Percentiles rank a stretch among this genome's conserved stretches.
Conservation (phyloP, 2,888 invertebrate species). For the Brenthis hecate region DNA sequence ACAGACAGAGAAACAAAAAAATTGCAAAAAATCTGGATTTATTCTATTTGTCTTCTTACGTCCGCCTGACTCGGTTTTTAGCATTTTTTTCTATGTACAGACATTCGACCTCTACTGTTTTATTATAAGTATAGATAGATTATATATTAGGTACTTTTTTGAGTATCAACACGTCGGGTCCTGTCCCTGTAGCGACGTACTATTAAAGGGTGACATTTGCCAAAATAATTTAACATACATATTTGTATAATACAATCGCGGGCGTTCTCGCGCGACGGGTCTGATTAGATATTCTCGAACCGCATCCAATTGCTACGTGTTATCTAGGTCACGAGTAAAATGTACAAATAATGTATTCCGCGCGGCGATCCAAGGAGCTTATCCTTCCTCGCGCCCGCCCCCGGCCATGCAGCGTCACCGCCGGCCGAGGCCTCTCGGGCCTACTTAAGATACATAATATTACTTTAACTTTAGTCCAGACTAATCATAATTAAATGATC, state of each 20-base stretch:
- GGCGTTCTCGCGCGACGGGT: conserved; percentile 18
- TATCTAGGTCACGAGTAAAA: conserved; percentile 32
- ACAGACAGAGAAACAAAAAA: no score
- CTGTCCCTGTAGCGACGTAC: neutral
- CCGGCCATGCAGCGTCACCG: neutral
- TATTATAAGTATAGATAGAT: no score
- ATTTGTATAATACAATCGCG: conserved; percentile 6
- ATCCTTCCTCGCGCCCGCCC: conserved; percentile 24
- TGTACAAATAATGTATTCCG: conserved; percentile 36
- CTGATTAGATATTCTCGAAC: conserved; percentile 29
- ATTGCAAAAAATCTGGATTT: no score
- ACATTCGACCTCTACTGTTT: no score
- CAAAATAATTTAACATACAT: conserved; percentile 2
- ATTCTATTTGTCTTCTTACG: no score
- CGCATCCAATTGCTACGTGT: conserved; percentile 26
- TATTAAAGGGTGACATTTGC: neutral
- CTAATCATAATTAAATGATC: no score
- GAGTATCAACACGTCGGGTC: neutral
- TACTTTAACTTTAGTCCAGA: no score
- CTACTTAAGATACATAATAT: no score
- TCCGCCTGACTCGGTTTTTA: no score
- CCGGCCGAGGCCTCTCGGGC: neutral
- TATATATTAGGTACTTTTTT: neutral
- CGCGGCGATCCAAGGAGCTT: conserved; percentile 27
- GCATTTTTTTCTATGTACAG: no score